Base-by-base conservation (phyloP, 2,113 vertebrate genomes). In the Syngnathus scovelli region DNA sequence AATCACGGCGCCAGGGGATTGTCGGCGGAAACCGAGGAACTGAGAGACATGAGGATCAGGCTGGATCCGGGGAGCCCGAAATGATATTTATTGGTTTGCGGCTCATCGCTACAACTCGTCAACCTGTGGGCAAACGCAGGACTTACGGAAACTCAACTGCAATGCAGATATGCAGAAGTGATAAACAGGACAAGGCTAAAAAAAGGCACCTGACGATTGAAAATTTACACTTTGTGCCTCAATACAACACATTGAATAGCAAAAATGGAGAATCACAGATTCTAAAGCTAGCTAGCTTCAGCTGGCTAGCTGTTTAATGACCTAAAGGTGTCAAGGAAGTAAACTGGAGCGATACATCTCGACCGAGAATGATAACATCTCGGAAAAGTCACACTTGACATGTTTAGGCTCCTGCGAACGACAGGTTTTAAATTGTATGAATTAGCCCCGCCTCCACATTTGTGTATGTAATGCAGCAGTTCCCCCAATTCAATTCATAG, bases 401-500 rank as follows among this genome's bases (percentile, higher is more conserved):
- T 49, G 16, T 49, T 43, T 48, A 33, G 27, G 27, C 27, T 33
- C 27, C 27, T 33, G 27, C 27, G 41, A 43, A 12, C 13, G 49
- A 10, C 19, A 51, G 19, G 19, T 51, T 51, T 51, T 21, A 3
- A 21, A 52, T 52, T 10, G 13, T 9, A 52, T 10, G 8, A 52
- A 52, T 52, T 52, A n/a, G 19, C 4, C 5, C 13, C 1, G 19
- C 49, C 49, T n/a, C 19, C 5, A 21, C 52, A 55, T 55, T 71
- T 65, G 78, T 79, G 74, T 72, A 49, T 61, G 55, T 67, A 49
- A 77, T 73, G 49, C 64, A 16, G 21, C 52, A 7, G 5, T 69
- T 67, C 77, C 64, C 55, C 65, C 61, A 80, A 69, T 81, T 83
- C 63, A 76, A 87, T 83, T 78, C 77, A 69, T 75, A 76, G 71